These are phyloP conservation scores for Hypena proboscidalis DNA, from an alignment of 2,888 invertebrate species.

Conservation along the genomic window DNA sequence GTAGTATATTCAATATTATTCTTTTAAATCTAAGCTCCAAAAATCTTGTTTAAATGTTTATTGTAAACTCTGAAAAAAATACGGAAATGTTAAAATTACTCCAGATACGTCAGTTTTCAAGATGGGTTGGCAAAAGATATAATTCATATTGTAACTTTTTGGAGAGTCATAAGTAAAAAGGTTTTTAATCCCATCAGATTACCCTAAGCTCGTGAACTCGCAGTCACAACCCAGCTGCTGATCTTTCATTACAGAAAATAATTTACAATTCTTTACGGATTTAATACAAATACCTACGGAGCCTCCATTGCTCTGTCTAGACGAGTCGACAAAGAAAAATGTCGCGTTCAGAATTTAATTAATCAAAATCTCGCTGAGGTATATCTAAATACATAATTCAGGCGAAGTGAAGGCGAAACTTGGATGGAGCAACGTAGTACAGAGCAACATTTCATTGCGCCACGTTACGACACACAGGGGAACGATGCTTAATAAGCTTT, in stretches of 20 bases:
- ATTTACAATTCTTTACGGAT: slow-evolving; percentile 21
- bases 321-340: slow-evolving; percentile 40
- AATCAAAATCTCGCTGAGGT: slow-evolving; percentile 52
- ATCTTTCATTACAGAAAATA: slow-evolving; percentile 13
- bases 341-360: slow-evolving; percentile 54
- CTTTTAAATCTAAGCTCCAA: too few species aligned
- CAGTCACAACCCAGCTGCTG: not conserved
- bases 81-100: too few species aligned
- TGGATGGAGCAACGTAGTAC: slow-evolving; percentile 45
- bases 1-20: too few species aligned
- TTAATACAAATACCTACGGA: slow-evolving; percentile 29
- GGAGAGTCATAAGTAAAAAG: not conserved
- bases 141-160: slow-evolving; percentile 6
- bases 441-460: slow-evolving; percentile 66
- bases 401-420: slow-evolving; percentile 50
- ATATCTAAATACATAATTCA: slow-evolving; percentile 58
- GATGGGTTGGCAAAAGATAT: too few species aligned
- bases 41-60: too few species aligned
- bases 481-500: slow-evolving; percentile 80
- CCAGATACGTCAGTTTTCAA: too few species aligned
- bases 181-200: slow-evolving; percentile 9
- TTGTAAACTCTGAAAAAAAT: too few species aligned
- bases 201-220: not conserved
- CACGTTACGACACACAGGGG: slow-evolving; percentile 74
- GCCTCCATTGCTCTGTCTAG: slow-evolving; percentile 28